Conservation (phyloP, 2,797 vertebrate genomes). For the Microctenopoma steveboyesi region DNA sequence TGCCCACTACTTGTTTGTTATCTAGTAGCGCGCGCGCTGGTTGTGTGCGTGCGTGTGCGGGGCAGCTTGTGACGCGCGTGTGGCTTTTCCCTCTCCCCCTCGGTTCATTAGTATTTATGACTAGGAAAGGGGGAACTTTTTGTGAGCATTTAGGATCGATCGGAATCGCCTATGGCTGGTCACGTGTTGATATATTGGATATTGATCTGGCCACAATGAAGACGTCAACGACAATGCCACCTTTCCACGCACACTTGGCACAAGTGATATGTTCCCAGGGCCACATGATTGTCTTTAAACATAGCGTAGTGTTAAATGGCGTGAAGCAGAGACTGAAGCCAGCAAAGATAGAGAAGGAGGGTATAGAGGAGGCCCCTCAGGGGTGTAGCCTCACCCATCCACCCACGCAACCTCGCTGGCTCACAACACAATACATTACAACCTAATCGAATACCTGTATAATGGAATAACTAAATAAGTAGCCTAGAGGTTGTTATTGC, state of each 20-base stretch:
- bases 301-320: slow-evolving; percentile 24
- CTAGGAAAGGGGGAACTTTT: slow-evolving; percentile 60
- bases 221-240: slow-evolving; percentile 73
- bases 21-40: background rate
- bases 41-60: slow-evolving; percentile 11
- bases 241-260: slow-evolving; percentile 47
- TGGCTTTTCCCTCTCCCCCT: slow-evolving; percentile 42
- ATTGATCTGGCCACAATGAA: slow-evolving; percentile 75
- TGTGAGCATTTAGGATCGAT: slow-evolving; percentile 74
- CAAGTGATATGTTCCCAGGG: slow-evolving; percentile 63
- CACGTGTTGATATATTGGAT: slow-evolving; percentile 68
- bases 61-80: slow-evolving; percentile 10
- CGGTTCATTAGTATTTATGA: slow-evolving; percentile 84
- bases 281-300: slow-evolving; percentile 57
- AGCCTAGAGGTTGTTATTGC: slow-evolving; percentile 75
- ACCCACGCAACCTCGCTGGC: slow-evolving; percentile 11
- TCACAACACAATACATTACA: slow-evolving; percentile 65
- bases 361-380: slow-evolving; percentile 48
- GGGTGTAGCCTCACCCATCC: slow-evolving; percentile 37
- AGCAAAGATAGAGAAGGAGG: slow-evolving; percentile 29
- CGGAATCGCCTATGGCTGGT: slow-evolving; percentile 68
- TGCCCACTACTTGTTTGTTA: background rate
- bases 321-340: slow-evolving; percentile 39
- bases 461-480: slow-evolving; percentile 77
- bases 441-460: slow-evolving; percentile 70